Evolutionary conservation across 1,140 invertebrate genomes (phyloP).

Genomic region (Trissolcus basalis): DNA sequence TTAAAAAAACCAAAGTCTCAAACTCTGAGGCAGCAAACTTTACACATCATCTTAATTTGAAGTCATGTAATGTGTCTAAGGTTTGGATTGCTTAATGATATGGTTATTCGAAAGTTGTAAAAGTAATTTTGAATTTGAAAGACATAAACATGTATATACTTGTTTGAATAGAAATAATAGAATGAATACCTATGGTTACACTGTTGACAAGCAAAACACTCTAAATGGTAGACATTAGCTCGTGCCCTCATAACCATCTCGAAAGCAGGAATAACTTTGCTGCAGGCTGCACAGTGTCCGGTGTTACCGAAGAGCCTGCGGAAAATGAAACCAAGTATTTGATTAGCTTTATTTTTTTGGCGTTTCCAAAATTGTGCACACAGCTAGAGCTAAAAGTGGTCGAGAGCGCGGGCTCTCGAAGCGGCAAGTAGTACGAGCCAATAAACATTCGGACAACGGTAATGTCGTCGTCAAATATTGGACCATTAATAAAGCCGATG

Average conservation of each 20-base stretch:
- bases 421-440: conserved; percentile 47
- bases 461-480: conserved; percentile 73
- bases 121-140: too few species aligned
- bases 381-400: conserved; percentile 2
- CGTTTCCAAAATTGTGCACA: conserved; percentile 32
- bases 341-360: conserved; percentile 44
- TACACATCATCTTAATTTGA: too few species aligned
- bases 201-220: conserved; percentile 97
- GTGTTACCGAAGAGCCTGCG: conserved; percentile 92
- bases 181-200: conserved; percentile 89
- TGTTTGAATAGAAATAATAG: neutral
- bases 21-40: too few species aligned
- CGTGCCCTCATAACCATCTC: conserved; percentile 98
- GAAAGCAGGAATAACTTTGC: conserved; percentile 95
- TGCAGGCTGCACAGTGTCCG: conserved; percentile 93
- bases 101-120: too few species aligned
- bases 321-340: conserved; percentile 35
- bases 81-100: too few species aligned
- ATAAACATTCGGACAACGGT: conserved; percentile 66
- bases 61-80: too few species aligned
- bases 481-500: conserved; percentile 71
- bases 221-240: conserved; percentile 95
- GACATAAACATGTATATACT: too few species aligned
- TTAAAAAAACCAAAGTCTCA: too few species aligned
- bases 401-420: conserved; percentile 2